Conservation (phyloP, 1,140 invertebrate genomes). For the Dinoponera quadriceps region DNA sequence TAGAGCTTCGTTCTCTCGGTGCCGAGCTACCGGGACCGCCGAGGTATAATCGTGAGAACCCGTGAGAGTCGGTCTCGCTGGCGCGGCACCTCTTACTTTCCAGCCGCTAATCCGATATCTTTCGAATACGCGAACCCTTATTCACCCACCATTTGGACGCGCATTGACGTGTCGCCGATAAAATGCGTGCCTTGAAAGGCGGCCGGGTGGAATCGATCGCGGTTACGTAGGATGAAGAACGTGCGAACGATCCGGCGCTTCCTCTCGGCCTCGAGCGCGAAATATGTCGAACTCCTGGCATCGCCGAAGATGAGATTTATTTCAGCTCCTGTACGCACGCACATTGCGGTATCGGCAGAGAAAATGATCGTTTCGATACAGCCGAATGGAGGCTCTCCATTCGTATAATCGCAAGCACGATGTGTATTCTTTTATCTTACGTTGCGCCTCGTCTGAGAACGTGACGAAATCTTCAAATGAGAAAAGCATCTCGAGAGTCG, state of each 20-base stretch:
- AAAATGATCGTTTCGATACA: no score
- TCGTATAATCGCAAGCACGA: no score
- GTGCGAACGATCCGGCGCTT: neutral
- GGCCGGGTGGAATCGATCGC: neutral
- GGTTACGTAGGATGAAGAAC: neutral
- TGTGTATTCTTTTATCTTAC: no score
- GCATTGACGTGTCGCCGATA: constrained; percentile 21
- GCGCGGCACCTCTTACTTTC: constrained; percentile 59
- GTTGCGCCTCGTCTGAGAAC: no score
- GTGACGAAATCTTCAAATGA: no score
- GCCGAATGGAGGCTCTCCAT: no score
- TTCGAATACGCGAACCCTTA: constrained; percentile 62
- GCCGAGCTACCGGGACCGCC: constrained; percentile 13
- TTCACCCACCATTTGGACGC: constrained; percentile 32
- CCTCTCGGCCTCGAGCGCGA: no score
- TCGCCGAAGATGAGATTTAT: neutral
- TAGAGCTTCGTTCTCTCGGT: constrained; percentile 6
- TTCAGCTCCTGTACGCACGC: no score
- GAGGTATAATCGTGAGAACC: constrained; percentile 67
- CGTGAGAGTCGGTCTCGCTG: constrained; percentile 8
- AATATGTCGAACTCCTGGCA: neutral
- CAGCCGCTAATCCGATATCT: constrained; percentile 64
- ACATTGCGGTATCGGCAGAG: no score
- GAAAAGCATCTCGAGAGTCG: no score
- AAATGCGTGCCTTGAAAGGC: constrained; percentile 7